A percentile compares a stretch with the other conserved stretches of the same genome.
These are phyloP conservation scores for Brachypteracias leptosomus DNA, from an alignment of 2,113 vertebrate species.

Conservation along the genomic window DNA sequence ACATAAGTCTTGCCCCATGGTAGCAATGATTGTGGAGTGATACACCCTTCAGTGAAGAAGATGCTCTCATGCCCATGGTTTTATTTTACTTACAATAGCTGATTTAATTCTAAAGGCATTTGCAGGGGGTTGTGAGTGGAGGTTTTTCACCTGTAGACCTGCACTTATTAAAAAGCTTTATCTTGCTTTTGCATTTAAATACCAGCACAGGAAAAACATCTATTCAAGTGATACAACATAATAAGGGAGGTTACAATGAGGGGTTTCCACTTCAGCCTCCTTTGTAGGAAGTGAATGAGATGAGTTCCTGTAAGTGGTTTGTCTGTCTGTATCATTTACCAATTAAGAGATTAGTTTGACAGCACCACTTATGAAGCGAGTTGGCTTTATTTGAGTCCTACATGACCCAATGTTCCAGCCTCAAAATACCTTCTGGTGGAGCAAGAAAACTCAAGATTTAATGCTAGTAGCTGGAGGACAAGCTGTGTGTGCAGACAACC, in stretches of 20 bases:
- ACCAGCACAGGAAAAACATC: background rate
- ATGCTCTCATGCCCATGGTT: background rate
- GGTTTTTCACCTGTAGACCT: background rate
- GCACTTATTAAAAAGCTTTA: background rate
- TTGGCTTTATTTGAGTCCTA: background rate
- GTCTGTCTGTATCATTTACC: background rate
- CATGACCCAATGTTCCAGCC: background rate
- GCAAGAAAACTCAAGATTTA: background rate
- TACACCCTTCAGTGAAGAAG: background rate
- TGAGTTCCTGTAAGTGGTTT: background rate
- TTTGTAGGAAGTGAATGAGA: background rate
- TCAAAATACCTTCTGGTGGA: background rate
- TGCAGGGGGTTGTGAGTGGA: background rate
- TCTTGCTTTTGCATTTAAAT: background rate
- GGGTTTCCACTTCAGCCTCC: background rate
- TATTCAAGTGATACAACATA: background rate
- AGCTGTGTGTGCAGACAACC: background rate
- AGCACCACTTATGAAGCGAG: background rate
- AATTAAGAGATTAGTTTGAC: background rate
- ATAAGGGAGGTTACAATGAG: background rate
- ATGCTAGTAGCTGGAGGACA: background rate
- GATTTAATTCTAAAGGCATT: background rate
- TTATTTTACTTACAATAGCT: background rate
- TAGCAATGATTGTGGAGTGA: background rate
- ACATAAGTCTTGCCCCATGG: background rate